Base-by-base conservation (phyloP, 2,888 invertebrate species). In the Apamea epomidion region DNA sequence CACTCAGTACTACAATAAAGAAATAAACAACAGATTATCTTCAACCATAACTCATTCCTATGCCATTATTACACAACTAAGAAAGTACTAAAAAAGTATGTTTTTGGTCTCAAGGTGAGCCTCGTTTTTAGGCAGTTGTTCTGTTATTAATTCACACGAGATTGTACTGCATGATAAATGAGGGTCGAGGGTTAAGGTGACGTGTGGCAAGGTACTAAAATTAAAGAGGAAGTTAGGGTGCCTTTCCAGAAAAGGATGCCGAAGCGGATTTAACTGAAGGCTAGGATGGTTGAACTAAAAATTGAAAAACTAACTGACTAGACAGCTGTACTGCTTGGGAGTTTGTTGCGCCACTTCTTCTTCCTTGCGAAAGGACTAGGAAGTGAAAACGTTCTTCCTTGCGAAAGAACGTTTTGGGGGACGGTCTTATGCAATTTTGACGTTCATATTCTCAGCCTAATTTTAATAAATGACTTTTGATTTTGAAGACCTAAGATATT, bases 71-170 rank as follows among this genome's bases (percentile, higher is more conserved):
- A 74, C 48, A 45, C 21, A 45, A 64, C 25, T 45, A 75, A 62
- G 58, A 77, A 78, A 84, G 18, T 67, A 70, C 60, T 76, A 62
- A 72, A 60, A 74, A 64, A 29, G n/a, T 83, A 89, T 60, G n/a
- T n/a, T 81, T 84, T 82, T 60, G 2, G 78, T 78, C 80, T 84
- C 90, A 87, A 87, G 90, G 89, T 87, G 73, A 84, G 71, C 65
- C 75, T 72, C 25, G 64, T 48, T 77, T 71, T 77, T 67, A 54
- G 76, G 80, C 54, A 45, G 42, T 85, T 76, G 18, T 82, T 74
- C 62, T 76, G 76, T 83, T 84, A 84, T 78, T 87, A 83, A 82
- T 78, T 81, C 51, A 76, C 67, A 68, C 21, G 6, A 85, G 82
- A 82, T 81, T 76, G 10, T 65, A n/a, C 6, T 37, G 29, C 68